These are phyloP conservation scores for Phallusia fumigata DNA, from an alignment of 23 tunicate genomes.

Conservation along the genomic window DNA sequence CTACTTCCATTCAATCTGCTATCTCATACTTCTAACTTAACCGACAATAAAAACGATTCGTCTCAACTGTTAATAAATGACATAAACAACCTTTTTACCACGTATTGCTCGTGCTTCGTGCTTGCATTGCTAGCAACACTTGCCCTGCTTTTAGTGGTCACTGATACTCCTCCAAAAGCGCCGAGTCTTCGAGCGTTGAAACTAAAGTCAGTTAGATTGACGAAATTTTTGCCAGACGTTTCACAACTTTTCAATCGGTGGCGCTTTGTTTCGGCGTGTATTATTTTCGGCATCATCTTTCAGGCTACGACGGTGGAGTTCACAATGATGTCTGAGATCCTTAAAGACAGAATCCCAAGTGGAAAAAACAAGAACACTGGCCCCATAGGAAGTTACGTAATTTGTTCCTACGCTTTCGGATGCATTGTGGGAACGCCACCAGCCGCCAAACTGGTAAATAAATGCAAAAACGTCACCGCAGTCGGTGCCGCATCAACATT, in stretches of 20 bases:
- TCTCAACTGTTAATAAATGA: neutral
- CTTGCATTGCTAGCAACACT: neutral
- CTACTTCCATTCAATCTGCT: neutral
- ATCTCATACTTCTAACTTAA: neutral
- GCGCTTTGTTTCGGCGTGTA: neutral
- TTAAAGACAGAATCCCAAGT: neutral
- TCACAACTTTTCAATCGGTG: neutral
- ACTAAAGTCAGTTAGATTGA: neutral
- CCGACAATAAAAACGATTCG: neutral
- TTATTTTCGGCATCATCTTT: neutral
- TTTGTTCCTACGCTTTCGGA: neutral
- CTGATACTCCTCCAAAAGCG: neutral
- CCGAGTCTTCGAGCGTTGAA: neutral
- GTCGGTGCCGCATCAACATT: neutral
- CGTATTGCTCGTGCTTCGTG: neutral
- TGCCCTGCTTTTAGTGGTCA: neutral
- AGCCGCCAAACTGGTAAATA: neutral
- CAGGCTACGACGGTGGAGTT: neutral
- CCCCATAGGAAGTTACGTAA: neutral
- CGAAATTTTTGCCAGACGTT: neutral
- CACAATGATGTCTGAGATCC: slow-evolving; percentile 7
- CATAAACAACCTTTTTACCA: neutral
- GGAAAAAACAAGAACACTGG: neutral
- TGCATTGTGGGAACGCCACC: neutral
- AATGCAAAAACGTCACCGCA: neutral